These are phyloP conservation scores for Drosophila repleta DNA, from an alignment of 1,140 invertebrate genomes.

Conservation along the genomic window DNA sequence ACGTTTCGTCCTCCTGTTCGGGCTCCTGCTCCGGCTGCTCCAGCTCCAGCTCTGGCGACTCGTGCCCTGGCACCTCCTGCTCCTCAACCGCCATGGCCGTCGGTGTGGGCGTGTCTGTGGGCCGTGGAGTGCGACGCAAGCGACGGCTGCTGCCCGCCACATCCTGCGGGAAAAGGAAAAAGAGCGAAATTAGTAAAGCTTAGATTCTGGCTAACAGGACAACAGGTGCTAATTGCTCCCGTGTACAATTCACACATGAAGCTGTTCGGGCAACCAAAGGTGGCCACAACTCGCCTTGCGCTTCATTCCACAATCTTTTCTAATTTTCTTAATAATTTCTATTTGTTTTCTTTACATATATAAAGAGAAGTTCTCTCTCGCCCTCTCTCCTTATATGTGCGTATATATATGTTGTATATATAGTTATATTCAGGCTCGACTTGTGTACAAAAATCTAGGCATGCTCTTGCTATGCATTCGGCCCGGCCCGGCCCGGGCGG, in stretches of 20 bases:
- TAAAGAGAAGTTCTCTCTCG: no score
- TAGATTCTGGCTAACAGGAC: no score
- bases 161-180: no score
- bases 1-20: slow-evolving; percentile 5
- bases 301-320: neutral
- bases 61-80: slow-evolving; percentile 8
- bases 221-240: slow-evolving; percentile 17
- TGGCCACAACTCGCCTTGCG: neutral
- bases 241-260: no score
- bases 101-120: slow-evolving; percentile 49
- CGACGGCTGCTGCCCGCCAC: slow-evolving; percentile 55
- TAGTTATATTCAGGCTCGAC: no score
- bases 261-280: no score
- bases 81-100: slow-evolving; percentile 6
- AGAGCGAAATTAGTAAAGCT: no score
- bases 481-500: neutral
- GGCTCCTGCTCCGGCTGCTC: slow-evolving; percentile 3
- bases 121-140: slow-evolving; percentile 65
- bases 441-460: slow-evolving; percentile 10
- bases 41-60: neutral
- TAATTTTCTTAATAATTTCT: no score
- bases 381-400: no score
- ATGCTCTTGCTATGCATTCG: slow-evolving; percentile 7
- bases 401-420: no score
- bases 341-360: no score